Percentiles rank a stretch among this genome's conserved stretches.
Evolutionary conservation across 1,140 invertebrate genomes (phyloP).

Genomic region (Apis laboriosa): DNA sequence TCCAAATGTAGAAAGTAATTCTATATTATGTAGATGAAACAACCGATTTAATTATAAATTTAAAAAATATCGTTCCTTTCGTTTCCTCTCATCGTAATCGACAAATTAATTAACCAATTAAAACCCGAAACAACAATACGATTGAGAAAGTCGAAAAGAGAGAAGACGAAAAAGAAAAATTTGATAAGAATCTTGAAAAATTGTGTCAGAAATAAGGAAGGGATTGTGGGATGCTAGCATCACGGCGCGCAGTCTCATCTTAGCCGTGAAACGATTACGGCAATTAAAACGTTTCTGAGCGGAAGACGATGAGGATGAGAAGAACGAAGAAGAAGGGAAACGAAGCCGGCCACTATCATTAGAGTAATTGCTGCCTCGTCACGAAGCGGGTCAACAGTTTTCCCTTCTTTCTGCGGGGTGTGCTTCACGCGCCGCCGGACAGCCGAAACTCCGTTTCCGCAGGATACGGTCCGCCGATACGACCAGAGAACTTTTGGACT

Average conservation of each 20-base stretch:
- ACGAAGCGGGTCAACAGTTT: constrained; percentile 56
- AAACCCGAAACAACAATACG: no score
- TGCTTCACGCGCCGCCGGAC: not conserved
- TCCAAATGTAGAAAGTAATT: no score
- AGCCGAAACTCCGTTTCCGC: not conserved
- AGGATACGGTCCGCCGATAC: not conserved
- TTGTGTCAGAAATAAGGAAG: not conserved
- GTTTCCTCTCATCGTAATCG: no score
- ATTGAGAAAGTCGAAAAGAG: no score
- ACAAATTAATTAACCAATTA: no score
- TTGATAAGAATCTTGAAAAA: not conserved
- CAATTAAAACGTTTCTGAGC: constrained; percentile 32
- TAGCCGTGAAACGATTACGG: constrained; percentile 19
- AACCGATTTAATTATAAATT: no score
- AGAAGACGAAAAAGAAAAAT: no score
- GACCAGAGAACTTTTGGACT: not conserved
- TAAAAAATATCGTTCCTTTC: no score
- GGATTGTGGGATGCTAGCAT: not conserved
- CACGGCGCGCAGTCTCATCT: not conserved
- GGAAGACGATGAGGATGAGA: not conserved
- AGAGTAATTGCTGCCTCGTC: constrained; percentile 56
- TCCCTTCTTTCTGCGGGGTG: constrained; percentile 8
- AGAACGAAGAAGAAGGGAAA: not conserved
- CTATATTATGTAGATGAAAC: no score
- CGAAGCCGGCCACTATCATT: constrained; percentile 36